These are phyloP conservation scores for Leptinotarsa rubiginosa DNA, from an alignment of 2,888 invertebrate genomes.

Conservation along the genomic window DNA sequence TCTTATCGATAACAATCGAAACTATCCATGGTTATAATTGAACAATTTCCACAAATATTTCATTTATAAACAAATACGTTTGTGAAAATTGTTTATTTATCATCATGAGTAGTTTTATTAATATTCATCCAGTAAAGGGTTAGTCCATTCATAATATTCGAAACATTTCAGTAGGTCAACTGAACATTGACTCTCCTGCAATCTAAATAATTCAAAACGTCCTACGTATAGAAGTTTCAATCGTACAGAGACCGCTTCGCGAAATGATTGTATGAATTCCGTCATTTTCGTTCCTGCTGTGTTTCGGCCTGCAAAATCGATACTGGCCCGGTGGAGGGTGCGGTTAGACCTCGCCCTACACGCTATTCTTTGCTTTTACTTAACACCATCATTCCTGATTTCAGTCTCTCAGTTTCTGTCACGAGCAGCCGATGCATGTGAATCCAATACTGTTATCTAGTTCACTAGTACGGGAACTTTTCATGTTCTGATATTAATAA, in stretches of 20 bases:
- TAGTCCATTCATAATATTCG: too few species aligned
- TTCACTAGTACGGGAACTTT: too few species aligned
- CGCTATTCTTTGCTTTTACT: conserved; percentile 35
- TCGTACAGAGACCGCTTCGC: neutral
- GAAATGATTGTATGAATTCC: conserved; percentile 26
- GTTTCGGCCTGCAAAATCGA: conserved; percentile 53
- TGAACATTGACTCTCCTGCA: too few species aligned
- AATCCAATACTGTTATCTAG: neutral
- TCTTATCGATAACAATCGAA: too few species aligned
- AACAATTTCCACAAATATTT: too few species aligned
- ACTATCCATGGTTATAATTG: too few species aligned
- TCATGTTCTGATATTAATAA: neutral
- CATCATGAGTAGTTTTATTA: too few species aligned
- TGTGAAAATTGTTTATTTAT: too few species aligned
- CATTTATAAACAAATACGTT: too few species aligned
- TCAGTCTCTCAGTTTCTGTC: neutral
- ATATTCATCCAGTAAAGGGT: too few species aligned
- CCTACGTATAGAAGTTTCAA: neutral
- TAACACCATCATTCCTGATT: conserved; percentile 25
- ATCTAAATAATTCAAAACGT: neutral
- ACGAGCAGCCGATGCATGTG: neutral
- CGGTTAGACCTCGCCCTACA: conserved; percentile 56
- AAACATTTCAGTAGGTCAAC: too few species aligned
- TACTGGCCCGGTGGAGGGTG: conserved; percentile 60
- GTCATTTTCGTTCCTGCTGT: conserved; percentile 36